Conservation (phyloP, 2,888 invertebrate genomes). For the Spisula subtruncata region DNA sequence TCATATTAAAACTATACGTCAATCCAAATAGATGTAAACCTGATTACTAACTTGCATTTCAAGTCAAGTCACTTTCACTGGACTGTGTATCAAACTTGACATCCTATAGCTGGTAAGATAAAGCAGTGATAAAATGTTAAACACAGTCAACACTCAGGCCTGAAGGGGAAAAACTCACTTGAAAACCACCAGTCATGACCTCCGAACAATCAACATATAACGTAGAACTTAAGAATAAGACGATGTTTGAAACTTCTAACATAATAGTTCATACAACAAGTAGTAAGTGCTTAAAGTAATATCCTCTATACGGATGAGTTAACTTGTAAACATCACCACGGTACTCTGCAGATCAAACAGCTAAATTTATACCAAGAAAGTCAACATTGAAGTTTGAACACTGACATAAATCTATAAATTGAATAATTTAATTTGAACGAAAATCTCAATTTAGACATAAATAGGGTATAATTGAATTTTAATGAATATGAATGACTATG, state of each 20-base stretch:
- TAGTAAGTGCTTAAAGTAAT: not conserved
- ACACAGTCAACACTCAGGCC: slow-evolving; percentile 41
- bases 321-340: not conserved
- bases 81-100: slow-evolving; percentile 49
- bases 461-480: not conserved
- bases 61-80: slow-evolving; percentile 30
- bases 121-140: slow-evolving; percentile 35
- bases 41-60: not conserved
- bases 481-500: not conserved
- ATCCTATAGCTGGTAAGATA: slow-evolving; percentile 40
- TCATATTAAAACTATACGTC: too few species aligned
- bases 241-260: not conserved
- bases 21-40: too few species aligned
- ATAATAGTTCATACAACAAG: not conserved
- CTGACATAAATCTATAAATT: not conserved
- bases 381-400: not conserved
- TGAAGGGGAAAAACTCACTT: slow-evolving; percentile 47
- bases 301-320: not conserved
- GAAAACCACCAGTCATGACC: slow-evolving; percentile 23
- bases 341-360: not conserved
- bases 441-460: not conserved
- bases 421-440: slow-evolving; percentile 2
- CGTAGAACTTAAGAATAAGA: not conserved
- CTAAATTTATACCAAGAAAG: slow-evolving; percentile 13
- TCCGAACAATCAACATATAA: not conserved